Evolutionary conservation across 2,113 vertebrate species (phyloP), one percentile per base, ranked within the genome.

Genomic region (Brachyhypopomus gauderio): DNA sequence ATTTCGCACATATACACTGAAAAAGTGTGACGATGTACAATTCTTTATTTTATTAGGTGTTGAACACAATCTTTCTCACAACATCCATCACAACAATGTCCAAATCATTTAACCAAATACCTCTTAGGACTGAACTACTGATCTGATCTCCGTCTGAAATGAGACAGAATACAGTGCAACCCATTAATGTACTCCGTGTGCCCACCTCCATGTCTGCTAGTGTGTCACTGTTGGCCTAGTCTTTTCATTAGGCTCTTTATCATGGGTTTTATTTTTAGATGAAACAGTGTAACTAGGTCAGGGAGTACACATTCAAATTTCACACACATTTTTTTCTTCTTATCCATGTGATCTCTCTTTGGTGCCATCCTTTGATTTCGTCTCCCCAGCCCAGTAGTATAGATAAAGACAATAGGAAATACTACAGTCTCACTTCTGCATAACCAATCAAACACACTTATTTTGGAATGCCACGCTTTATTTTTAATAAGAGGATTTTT

Each of bases 181-280:
- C 2, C 17, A 70, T 67, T 67, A 36, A 17, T 70, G 48, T 14
- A 62, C 22, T 17, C 22, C 27, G 22, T 22, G 27, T 5, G 9
- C 63, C 30, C 17, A 38, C 16, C 30, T 75, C 67, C 81, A 45
- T 36, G 58, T 38, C 70, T 85, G 62, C 78, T 76, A 87, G 85
- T 82, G 84, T 84, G 82, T 83, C 27, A 72, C 77, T n/a, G 79
- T 77, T 86, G 85, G 45, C 88, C 77, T 90, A 79, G 89, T 93
- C 91, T 94, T 93, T 92, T 90, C 83, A 94, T 94, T 94, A 92
- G 89, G 90, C 92, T 90, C 93, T 93, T 45, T 95, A 92, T 87
- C 92, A 87, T 88, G 86, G 90, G 67, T 77, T 79, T 80, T 93
- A 92, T 93, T 91, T 94, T 93, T 92, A 91, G 88, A 91, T 92